Conservation (phyloP, 1,140 invertebrate species). For the Harpegnathos saltator region DNA sequence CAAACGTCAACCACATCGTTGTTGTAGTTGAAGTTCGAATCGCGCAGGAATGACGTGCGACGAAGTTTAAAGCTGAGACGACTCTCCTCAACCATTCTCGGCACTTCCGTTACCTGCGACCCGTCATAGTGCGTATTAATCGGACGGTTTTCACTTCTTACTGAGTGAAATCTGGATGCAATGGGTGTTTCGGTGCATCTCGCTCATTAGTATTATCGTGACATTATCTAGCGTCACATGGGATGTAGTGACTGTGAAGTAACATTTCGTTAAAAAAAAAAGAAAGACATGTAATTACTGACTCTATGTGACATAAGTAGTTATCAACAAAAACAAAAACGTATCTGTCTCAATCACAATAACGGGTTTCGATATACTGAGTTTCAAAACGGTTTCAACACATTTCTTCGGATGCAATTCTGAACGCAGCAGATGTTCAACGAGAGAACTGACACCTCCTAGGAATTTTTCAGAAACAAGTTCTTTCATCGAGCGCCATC, state of each 20-base stretch:
- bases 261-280: conserved; percentile 18
- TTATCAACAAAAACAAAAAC: conserved; percentile 8
- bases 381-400: too few species aligned
- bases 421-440: too few species aligned
- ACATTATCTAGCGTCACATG: neutral
- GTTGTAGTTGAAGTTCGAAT: conserved; percentile 85
- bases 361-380: too few species aligned
- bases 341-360: too few species aligned
- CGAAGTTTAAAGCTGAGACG: conserved; percentile 82
- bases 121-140: neutral
- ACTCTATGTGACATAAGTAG: neutral
- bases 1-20: conserved; percentile 84
- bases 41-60: conserved; percentile 84
- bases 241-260: neutral
- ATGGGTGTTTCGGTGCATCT: too few species aligned
- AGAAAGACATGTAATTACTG: neutral
- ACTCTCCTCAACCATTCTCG: conserved; percentile 84
- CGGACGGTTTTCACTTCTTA: too few species aligned
- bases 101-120: conserved; percentile 83
- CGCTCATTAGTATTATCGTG: too few species aligned
- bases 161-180: too few species aligned
- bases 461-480: too few species aligned
- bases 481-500: too few species aligned
- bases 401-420: too few species aligned
- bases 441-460: too few species aligned